These are phyloP conservation scores for Eurystomus gularis DNA, from an alignment of 2,113 vertebrate genomes.

Conservation along the genomic window DNA sequence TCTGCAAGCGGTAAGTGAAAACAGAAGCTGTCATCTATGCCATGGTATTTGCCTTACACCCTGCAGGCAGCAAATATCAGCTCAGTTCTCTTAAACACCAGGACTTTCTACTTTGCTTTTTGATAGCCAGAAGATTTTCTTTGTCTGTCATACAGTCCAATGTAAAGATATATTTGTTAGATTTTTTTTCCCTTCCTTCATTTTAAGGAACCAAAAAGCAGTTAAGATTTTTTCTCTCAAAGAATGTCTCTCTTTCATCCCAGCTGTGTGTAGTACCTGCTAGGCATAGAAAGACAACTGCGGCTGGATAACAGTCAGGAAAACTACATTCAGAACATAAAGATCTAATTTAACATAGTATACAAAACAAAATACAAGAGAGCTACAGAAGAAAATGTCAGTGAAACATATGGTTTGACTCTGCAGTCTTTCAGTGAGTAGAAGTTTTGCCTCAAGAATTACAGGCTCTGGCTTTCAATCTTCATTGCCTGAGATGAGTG, in stretches of 20 bases:
- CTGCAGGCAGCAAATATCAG: slow-evolving; percentile 34
- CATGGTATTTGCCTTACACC: slow-evolving; percentile 16
- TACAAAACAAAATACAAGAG: not conserved
- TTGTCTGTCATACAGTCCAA: slow-evolving; percentile 44
- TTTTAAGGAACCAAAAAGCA: slow-evolving; percentile 15
- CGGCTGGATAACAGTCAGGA: not conserved
- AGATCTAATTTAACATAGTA: not conserved
- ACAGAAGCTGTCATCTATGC: slow-evolving; percentile 60
- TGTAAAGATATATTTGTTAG: slow-evolving; percentile 24
- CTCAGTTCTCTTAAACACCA: slow-evolving; percentile 45
- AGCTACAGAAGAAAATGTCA: slow-evolving; percentile 2
- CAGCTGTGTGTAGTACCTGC: not conserved
- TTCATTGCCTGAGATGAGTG: slow-evolving; percentile 21
- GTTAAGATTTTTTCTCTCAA: slow-evolving; percentile 24
- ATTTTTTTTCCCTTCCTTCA: not conserved
- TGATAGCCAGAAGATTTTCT: slow-evolving; percentile 55
- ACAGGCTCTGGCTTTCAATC: slow-evolving; percentile 33
- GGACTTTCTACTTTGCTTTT: slow-evolving; percentile 32
- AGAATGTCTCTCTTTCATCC: not conserved
- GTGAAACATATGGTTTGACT: slow-evolving; percentile 24
- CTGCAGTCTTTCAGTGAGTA: not conserved
- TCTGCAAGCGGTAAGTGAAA: slow-evolving; percentile 63
- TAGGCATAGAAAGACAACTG: not conserved
- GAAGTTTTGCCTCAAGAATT: slow-evolving; percentile 40
- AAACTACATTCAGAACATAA: not conserved